Conservation (phyloP, 2,888 invertebrate species). For the Athalia cordata region DNA sequence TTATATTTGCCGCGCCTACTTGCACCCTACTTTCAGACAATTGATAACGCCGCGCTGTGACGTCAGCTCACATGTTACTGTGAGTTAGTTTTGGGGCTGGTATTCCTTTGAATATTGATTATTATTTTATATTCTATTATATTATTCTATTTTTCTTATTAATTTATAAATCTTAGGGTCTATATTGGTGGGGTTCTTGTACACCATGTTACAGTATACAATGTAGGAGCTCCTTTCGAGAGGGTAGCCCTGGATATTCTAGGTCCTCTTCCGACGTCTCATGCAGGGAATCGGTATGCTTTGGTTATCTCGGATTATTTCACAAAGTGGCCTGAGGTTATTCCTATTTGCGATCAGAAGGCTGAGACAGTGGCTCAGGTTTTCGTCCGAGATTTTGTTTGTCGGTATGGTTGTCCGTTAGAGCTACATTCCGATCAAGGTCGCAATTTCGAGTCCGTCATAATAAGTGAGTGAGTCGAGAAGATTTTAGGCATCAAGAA, state of each 20-base stretch:
- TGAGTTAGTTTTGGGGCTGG: too few species aligned
- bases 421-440: constrained; percentile 60
- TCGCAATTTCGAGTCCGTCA: constrained; percentile 57
- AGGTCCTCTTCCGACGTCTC: constrained; percentile 53
- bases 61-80: too few species aligned
- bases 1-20: too few species aligned
- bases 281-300: constrained; percentile 54
- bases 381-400: too few species aligned
- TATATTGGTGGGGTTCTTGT: too few species aligned
- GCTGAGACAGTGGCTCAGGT: constrained; percentile 52
- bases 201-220: too few species aligned
- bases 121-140: too few species aligned
- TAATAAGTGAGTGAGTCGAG: constrained; percentile 56
- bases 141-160: too few species aligned
- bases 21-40: too few species aligned
- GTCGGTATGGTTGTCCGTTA: constrained; percentile 50
- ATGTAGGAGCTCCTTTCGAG: constrained; percentile 51
- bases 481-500: constrained; percentile 55
- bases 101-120: too few species aligned
- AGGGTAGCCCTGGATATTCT: constrained; percentile 24
- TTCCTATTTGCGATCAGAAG: constrained; percentile 60
- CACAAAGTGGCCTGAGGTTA: constrained; percentile 58
- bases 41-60: too few species aligned
- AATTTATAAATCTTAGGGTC: too few species aligned
- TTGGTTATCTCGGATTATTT: constrained; percentile 56